These are phyloP conservation scores for Malaclemys terrapin DNA, from an alignment of 2,113 vertebrate genomes.

Conservation along the genomic window DNA sequence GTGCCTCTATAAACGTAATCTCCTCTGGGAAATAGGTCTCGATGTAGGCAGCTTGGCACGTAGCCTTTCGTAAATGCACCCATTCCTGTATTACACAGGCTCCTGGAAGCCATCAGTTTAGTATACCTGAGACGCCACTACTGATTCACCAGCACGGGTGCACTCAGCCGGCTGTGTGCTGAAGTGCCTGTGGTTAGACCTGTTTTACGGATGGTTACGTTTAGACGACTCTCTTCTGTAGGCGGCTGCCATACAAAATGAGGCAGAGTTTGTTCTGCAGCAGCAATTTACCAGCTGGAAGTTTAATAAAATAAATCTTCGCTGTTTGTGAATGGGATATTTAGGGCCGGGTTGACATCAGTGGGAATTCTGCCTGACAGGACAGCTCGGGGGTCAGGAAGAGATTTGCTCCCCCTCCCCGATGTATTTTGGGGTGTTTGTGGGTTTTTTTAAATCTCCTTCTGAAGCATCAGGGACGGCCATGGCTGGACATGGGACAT, in stretches of 20 bases:
- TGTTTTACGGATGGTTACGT: background rate
- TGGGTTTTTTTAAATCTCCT: no score
- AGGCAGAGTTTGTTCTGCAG: background rate
- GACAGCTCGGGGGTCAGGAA: background rate
- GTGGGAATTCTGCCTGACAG: background rate
- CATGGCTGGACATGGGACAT: no score
- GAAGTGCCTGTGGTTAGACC: background rate
- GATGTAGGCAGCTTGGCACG: background rate
- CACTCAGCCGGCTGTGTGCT: accelerated
- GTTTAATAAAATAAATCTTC: background rate
- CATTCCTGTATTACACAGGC: accelerated
- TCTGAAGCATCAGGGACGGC: no score
- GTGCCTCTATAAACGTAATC: background rate
- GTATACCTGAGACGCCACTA: background rate
- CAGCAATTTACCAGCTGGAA: background rate
- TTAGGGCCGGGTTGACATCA: background rate
- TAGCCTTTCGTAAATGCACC: accelerated
- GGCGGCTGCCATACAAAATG: background rate
- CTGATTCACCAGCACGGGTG: background rate
- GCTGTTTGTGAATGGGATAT: background rate
- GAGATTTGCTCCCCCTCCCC: background rate
- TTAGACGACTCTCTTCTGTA: background rate
- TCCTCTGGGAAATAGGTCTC: accelerated
- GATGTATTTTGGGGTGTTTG: background rate
- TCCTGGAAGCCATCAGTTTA: no score